phyloP scores from a whole-genome alignment of 2,113 vertebrate genomes.

The Turdus rufiventris region DNA sequence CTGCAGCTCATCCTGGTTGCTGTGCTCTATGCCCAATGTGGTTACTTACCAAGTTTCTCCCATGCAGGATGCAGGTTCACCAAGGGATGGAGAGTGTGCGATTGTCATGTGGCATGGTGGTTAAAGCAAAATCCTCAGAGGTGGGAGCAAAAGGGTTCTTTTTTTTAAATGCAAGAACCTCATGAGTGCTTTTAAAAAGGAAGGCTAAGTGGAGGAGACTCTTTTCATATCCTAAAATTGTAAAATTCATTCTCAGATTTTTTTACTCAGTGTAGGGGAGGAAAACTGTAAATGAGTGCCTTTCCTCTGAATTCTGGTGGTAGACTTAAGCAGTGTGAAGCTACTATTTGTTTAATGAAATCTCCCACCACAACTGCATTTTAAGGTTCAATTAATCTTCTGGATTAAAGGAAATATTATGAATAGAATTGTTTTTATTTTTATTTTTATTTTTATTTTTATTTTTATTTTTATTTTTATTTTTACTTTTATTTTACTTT shows the following conservation, averaged over 20 bases:
- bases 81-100: not conserved
- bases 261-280: accelerated
- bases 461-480: not conserved
- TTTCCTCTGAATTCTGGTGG: not conserved
- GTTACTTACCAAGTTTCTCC: not conserved
- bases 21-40: not conserved
- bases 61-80: not conserved
- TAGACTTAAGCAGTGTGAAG: not conserved
- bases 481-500: not conserved
- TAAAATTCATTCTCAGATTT: not conserved
- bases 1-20: not conserved
- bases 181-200: not conserved
- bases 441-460: not conserved
- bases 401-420: not conserved
- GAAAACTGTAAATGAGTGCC: not conserved
- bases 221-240: not conserved
- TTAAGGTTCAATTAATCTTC: not conserved
- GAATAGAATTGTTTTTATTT: not conserved
- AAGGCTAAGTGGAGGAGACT: not conserved
- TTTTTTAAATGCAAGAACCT: not conserved
- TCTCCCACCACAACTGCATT: not conserved
- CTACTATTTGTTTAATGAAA: not conserved
- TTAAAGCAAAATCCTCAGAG: not conserved
- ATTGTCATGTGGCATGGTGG: accelerated
- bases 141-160: not conserved